phyloP scores from a whole-genome alignment of 64 coral and sea anemone genomes.

The Porites lutea region DNA sequence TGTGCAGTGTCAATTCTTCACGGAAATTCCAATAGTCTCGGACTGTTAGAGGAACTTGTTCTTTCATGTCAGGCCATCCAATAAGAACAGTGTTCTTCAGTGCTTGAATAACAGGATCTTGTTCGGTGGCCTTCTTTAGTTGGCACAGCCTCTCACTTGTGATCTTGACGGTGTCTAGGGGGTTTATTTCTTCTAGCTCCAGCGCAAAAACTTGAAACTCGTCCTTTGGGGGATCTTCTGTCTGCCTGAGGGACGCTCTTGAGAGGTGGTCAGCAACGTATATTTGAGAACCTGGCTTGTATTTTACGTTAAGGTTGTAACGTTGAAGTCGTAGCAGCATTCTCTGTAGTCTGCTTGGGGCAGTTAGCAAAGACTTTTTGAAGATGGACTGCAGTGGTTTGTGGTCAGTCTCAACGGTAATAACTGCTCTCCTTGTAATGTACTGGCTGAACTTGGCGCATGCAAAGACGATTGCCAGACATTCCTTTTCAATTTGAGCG shows the following conservation, averaged over 20 bases:
- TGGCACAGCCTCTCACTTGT: conserved; percentile 33
- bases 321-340: conserved; percentile 54
- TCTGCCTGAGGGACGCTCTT: conserved; percentile 39
- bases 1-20: conserved; percentile 54
- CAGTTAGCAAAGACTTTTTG: conserved; percentile 32
- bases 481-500: conserved; percentile 67
- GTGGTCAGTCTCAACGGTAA: conserved; percentile 61
- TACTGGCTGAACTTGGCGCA: conserved; percentile 60
- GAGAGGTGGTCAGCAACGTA: conserved; percentile 74
- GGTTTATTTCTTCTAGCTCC: conserved; percentile 41
- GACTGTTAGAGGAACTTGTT: conserved; percentile 20
- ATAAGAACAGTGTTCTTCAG: conserved; percentile 57
- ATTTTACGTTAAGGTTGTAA: conserved; percentile 34
- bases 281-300: conserved; percentile 54
- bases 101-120: conserved; percentile 45
- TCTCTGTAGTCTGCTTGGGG: conserved; percentile 41
- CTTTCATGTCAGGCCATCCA: conserved; percentile 42
- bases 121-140: conserved; percentile 70
- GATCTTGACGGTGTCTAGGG: conserved; percentile 29
- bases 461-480: conserved; percentile 62
- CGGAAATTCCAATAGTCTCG: conserved; percentile 67
- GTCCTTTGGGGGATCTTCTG: not conserved
- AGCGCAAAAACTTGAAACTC: conserved; percentile 50
- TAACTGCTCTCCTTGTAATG: conserved; percentile 45
- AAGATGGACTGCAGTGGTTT: conserved; percentile 67